A percentile compares a stretch with the other conserved stretches of the same genome.
Conservation (phyloP, 2,797 vertebrate species). For the Gastrophryne carolinensis region DNA sequence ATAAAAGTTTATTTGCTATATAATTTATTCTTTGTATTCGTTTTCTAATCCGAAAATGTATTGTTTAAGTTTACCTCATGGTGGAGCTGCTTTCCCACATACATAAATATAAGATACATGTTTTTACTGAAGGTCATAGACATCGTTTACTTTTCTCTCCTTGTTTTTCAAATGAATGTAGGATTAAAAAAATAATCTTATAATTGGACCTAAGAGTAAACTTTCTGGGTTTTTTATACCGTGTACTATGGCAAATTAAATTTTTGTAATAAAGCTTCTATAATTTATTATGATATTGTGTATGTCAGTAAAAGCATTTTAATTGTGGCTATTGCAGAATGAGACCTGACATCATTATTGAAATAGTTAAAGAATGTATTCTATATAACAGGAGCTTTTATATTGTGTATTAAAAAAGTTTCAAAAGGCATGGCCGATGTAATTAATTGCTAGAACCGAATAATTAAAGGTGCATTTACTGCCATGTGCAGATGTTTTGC, state of each 20-base stretch:
- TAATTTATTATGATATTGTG: conserved; percentile 35
- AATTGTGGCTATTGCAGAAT: conserved; percentile 21
- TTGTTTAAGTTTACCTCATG: conserved; percentile 27
- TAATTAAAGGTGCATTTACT: conserved; percentile 15
- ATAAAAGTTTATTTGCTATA: too few species aligned
- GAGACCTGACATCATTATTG: conserved; percentile 20
- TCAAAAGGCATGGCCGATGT: not conserved
- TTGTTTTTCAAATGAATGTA: not conserved
- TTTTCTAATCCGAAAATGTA: not conserved
- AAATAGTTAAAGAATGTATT: not conserved
- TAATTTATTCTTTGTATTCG: too few species aligned
- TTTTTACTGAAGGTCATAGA: conserved; percentile 14
- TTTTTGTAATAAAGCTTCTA: conserved; percentile 20
- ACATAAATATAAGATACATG: not conserved
- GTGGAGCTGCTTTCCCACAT: conserved; percentile 30
- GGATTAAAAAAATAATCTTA: conserved; percentile 15
- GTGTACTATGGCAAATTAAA: conserved; percentile 31
- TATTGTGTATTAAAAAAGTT: not conserved
- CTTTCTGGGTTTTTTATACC: not conserved
- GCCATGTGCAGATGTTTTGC: too few species aligned
- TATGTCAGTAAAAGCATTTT: conserved; percentile 19
- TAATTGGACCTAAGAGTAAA: conserved; percentile 14
- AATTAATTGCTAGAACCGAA: not conserved
- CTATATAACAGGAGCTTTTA: not conserved
- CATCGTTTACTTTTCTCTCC: not conserved